Evolutionary conservation across 1,140 invertebrate species (phyloP).

Genomic region (Drosophila sp.): DNA sequence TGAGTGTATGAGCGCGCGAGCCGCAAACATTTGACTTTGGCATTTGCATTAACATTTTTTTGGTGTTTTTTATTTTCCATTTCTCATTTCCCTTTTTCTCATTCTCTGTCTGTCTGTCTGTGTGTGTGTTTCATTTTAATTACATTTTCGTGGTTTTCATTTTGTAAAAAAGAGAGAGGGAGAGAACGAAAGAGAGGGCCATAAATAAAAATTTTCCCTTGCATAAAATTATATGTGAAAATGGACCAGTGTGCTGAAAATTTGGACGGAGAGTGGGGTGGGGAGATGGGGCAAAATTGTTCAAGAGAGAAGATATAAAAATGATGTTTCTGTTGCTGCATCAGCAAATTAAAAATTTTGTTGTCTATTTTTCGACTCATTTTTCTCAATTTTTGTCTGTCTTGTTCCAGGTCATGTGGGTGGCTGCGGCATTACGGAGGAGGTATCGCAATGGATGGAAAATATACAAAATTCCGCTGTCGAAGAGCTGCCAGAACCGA

Average conservation of each 20-base stretch:
- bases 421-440: slow-evolving; percentile 94
- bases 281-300: slow-evolving; percentile 17
- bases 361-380: slow-evolving; percentile 39
- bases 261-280: background rate
- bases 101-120: slow-evolving; percentile 5
- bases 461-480: slow-evolving; percentile 93
- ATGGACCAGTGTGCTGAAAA: slow-evolving; percentile 15
- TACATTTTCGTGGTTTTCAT: slow-evolving; percentile 76
- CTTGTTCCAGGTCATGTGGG: slow-evolving; percentile 87
- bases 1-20: slow-evolving; percentile 4
- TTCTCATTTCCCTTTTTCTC: slow-evolving; percentile 2
- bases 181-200: slow-evolving; percentile 20
- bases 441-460: slow-evolving; percentile 96
- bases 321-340: slow-evolving; percentile 41
- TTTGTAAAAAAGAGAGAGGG: slow-evolving; percentile 26
- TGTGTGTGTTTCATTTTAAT: slow-evolving; percentile 62
- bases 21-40: slow-evolving; percentile 62
- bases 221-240: slow-evolving; percentile 33
- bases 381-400: slow-evolving; percentile 36
- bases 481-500: slow-evolving; percentile 78
- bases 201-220: slow-evolving; percentile 68
- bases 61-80: slow-evolving; percentile 26
- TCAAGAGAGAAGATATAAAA: slow-evolving; percentile 9
- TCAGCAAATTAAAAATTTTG: slow-evolving; percentile 46
- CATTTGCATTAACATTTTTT: slow-evolving; percentile 69